Conservation (phyloP, 2,113 vertebrate species). For the Morone saxatilis region DNA sequence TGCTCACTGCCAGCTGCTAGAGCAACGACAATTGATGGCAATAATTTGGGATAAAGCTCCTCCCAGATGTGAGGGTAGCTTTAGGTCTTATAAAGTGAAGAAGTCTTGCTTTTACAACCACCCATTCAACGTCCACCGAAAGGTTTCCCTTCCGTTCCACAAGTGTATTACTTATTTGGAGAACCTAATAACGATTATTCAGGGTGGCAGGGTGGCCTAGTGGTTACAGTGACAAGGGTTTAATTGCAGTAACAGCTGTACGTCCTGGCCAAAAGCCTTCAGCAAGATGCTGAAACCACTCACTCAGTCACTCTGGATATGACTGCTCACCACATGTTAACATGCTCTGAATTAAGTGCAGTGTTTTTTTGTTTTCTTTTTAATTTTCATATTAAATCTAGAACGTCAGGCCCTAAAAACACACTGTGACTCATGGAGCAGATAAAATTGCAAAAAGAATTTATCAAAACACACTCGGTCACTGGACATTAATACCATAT, state of each 20-base stretch:
- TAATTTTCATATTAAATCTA: conserved; percentile 61
- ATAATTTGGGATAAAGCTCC: conserved; percentile 76
- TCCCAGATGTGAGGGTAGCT: conserved; percentile 74
- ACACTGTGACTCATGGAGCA: conserved; percentile 79
- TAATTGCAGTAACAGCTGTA: conserved; percentile 71
- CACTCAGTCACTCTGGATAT: conserved; percentile 53
- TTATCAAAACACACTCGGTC: conserved; percentile 53
- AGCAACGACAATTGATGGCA: conserved; percentile 80
- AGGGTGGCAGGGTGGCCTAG: conserved; percentile 56
- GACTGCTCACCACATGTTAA: conserved; percentile 64
- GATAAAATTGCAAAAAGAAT: conserved; percentile 69
- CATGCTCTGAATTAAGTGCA: conserved; percentile 56
- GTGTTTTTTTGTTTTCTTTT: conserved; percentile 68
- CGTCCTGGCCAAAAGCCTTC: conserved; percentile 46
- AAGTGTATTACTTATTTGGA: conserved; percentile 81
- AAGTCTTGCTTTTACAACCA: conserved; percentile 78
- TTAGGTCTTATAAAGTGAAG: conserved; percentile 75
- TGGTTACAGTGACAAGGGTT: conserved; percentile 73
- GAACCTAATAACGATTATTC: conserved; percentile 75
- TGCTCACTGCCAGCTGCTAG: conserved; percentile 69
- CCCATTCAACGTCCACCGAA: conserved; percentile 71
- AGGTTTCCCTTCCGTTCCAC: conserved; percentile 80
- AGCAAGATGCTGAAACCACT: conserved; percentile 56
- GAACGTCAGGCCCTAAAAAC: conserved; percentile 67
- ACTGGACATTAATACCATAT: conserved; percentile 71